Base-by-base conservation (phyloP, 64 coral and sea anemone genomes). In the Montipora cactus region DNA sequence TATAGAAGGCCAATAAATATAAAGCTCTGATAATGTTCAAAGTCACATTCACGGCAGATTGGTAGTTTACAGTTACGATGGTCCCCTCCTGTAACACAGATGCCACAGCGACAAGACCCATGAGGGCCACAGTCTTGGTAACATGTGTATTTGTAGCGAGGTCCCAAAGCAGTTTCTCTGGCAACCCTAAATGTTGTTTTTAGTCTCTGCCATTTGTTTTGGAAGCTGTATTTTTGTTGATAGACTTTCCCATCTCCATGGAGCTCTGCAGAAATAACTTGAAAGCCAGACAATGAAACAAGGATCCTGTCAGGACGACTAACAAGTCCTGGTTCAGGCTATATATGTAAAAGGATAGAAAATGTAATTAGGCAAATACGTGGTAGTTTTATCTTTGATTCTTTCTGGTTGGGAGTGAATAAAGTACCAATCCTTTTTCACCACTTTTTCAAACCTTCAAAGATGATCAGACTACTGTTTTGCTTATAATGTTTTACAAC, bases 51-150 rank as follows among this genome's bases (percentile, higher is more conserved):
- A 8, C 77, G 79, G 59, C 98, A 99, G 11, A 79, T 89, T 20
- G 81, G 86, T 28, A 96, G 90, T 49, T 94, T 76, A 78, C 98
- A 99, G 22, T 81, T 99, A 13, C 92, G 83, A 18, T 80, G 49
- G 28, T 94, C 79, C 16, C 95, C 93, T 70, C 95, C 95, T 20
- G 19, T 78, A 67, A 99, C 92, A 81, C 98, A 99, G 44, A 99
- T 85, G 81, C 98, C 95, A 87, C 98, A 99, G 53, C 98, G 94
- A 46, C 98, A 99, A 10, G 98, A 99, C 3, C 95, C 98, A 87
- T 99, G 98, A 28, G 98, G 98, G 2, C 98, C 98, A 83, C 98
- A 99, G 53, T 99, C 98, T 81, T 94, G 92, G 67, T 99, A 68
- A 48, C 98, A 99, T 0, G 95, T 83, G 69, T 99, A 99, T 4